A percentile compares a stretch with the other conserved stretches of the same genome.
Evolutionary conservation across 2,797 vertebrate genomes (phyloP).

Genomic region (Anableps anableps): DNA sequence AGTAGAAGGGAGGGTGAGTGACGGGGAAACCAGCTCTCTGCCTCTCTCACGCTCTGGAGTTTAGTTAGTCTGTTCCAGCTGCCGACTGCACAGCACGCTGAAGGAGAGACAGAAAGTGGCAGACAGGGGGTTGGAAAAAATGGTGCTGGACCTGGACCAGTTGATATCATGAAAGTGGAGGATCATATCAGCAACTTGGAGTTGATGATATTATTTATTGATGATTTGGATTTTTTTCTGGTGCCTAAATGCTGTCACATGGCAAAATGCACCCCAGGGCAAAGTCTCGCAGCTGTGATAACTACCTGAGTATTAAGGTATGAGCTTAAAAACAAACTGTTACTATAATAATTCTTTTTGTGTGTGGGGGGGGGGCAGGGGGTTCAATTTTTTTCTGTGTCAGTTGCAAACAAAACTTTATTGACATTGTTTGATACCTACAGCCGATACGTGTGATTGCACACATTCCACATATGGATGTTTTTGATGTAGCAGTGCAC

Average conservation of each 20-base stretch:
- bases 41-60: constrained; percentile 81
- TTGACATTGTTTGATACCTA: background rate
- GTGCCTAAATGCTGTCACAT: constrained; percentile 70
- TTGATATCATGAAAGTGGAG: constrained; percentile 60
- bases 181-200: constrained; percentile 36
- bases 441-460: constrained; percentile 17
- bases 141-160: constrained; percentile 50
- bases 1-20: constrained; percentile 58
- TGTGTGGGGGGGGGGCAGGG: background rate
- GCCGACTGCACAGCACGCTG: constrained; percentile 57
- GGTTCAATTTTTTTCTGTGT: background rate
- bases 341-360: background rate
- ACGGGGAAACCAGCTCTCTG: constrained; percentile 64
- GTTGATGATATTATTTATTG: constrained; percentile 49
- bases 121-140: constrained; percentile 30
- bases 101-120: constrained; percentile 15
- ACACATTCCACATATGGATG: constrained; percentile 25
- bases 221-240: constrained; percentile 37
- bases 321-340: constrained; percentile 4
- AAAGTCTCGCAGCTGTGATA: constrained; percentile 82
- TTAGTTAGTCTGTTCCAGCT: constrained; percentile 77
- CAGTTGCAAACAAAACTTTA: background rate
- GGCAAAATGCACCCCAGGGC: constrained; percentile 84
- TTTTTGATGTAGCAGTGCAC: constrained; percentile 36
- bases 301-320: constrained; percentile 88